Evolutionary conservation across 2,797 vertebrate genomes (phyloP).

Genomic region (Nyctalus aviator): DNA sequence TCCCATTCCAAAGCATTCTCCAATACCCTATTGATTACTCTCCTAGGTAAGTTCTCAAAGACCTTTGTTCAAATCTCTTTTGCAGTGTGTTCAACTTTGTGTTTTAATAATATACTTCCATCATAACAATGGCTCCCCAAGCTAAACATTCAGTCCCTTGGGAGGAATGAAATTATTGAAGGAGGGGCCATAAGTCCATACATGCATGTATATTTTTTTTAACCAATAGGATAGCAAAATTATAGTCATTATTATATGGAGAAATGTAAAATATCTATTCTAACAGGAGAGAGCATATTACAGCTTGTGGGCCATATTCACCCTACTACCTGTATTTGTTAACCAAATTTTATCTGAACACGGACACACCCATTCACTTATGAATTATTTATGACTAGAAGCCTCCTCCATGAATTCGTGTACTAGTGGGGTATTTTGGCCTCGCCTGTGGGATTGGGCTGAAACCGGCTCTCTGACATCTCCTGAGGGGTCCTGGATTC

Average conservation of each 20-base stretch:
- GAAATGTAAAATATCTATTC: slow-evolving; percentile 7
- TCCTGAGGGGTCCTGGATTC: no score
- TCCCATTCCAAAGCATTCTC: not conserved
- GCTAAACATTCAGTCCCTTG: not conserved
- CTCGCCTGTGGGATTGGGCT: no score
- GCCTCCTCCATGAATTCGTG: rapidly evolving
- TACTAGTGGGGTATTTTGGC: no score
- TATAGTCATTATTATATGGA: not conserved
- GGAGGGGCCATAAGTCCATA: not conserved
- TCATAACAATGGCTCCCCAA: not conserved
- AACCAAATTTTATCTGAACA: not conserved
- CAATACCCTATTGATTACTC: not conserved
- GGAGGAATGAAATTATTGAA: not conserved
- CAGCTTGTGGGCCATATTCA: not conserved
- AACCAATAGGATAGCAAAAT: not conserved
- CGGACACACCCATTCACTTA: not conserved
- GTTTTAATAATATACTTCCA: slow-evolving; percentile 7
- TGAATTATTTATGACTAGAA: not conserved
- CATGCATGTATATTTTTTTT: not conserved
- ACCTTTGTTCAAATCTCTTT: not conserved
- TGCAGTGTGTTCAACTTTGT: not conserved
- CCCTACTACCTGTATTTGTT: not conserved
- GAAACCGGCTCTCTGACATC: no score
- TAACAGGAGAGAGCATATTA: not conserved
- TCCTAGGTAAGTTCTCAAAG: not conserved